Percentiles rank a stretch among this genome's conserved stretches.
Evolutionary conservation across 2,113 vertebrate species (phyloP).

Genomic region (Tympanuchus pallidicinctus): DNA sequence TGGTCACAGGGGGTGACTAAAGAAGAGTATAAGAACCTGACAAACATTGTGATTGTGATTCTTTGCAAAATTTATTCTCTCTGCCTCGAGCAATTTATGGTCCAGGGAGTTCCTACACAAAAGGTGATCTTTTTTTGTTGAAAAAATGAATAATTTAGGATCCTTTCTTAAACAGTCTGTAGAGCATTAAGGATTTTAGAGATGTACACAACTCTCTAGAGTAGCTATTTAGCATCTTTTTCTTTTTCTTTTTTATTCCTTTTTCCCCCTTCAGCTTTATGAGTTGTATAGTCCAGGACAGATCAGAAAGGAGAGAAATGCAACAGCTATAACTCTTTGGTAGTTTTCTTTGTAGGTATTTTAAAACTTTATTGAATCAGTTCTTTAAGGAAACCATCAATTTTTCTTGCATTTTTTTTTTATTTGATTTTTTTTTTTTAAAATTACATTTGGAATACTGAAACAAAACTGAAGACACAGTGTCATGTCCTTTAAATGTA

Average conservation of each 20-base stretch:
- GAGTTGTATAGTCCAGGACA: not conserved
- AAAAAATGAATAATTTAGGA: slow-evolving; percentile 22
- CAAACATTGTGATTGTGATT: slow-evolving; percentile 19
- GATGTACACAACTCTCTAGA: not conserved
- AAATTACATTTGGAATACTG: not conserved
- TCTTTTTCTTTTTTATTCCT: not conserved
- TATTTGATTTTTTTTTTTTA: not conserved
- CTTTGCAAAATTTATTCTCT: slow-evolving; percentile 49
- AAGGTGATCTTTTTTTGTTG: slow-evolving; percentile 41
- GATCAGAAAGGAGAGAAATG: not conserved
- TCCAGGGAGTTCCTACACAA: slow-evolving; percentile 45
- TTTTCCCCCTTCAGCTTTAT: not conserved
- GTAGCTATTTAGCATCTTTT: not conserved
- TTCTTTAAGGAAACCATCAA: accelerated
- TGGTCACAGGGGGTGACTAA: not conserved
- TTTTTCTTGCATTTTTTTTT: not conserved
- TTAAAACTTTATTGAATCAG: not conserved
- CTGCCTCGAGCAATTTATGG: slow-evolving; percentile 53
- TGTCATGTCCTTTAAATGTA: not conserved
- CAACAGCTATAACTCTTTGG: not conserved
- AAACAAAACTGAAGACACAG: not conserved
- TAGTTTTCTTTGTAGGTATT: not conserved
- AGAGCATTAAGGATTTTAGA: slow-evolving; percentile 6
- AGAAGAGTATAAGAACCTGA: not conserved
- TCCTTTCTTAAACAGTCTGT: not conserved